Evolutionary conservation across 35 echinoderm and acorn worm species (phyloP).

Genomic region (Nesometra sesokonis): DNA sequence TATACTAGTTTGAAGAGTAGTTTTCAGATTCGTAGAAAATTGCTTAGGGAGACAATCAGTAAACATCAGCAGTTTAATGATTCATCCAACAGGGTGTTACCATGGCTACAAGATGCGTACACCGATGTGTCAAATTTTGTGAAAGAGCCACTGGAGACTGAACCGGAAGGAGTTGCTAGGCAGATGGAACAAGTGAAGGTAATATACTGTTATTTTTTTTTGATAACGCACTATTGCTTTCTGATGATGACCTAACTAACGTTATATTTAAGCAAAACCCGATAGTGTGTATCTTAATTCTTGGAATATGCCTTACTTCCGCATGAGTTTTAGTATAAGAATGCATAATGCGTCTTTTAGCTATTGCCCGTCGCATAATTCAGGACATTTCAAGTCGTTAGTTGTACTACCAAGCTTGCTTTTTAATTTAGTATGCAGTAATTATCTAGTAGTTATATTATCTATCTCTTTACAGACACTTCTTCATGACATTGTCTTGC

Average conservation of each 20-base stretch:
- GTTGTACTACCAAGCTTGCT: too few relatives aligned
- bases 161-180: slow-evolving; percentile 52
- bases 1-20: slow-evolving; percentile 71
- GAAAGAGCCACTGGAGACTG: slow-evolving; percentile 75
- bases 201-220: too few relatives aligned
- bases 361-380: too few relatives aligned
- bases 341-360: too few relatives aligned
- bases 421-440: too few relatives aligned
- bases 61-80: slow-evolving; percentile 77
- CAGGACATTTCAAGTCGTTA: too few relatives aligned
- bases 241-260: too few relatives aligned
- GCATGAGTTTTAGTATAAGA: too few relatives aligned
- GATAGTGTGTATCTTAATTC: too few relatives aligned
- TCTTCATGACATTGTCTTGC: slow-evolving; percentile 70
- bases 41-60: slow-evolving; percentile 53
- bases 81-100: slow-evolving; percentile 44
- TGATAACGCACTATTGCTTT: too few relatives aligned
- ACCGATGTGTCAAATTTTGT: slow-evolving; percentile 53
- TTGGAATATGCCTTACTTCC: too few relatives aligned
- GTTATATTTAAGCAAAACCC: too few relatives aligned
- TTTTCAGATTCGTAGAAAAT: slow-evolving; percentile 43
- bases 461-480: slow-evolving; percentile 37
- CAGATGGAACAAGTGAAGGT: slow-evolving; percentile 87
- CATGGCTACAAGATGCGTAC: slow-evolving; percentile 74
- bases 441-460: neutral